Base-by-base conservation (phyloP, 2,113 vertebrate genomes). In the Pseudorectes ferrugineus region DNA sequence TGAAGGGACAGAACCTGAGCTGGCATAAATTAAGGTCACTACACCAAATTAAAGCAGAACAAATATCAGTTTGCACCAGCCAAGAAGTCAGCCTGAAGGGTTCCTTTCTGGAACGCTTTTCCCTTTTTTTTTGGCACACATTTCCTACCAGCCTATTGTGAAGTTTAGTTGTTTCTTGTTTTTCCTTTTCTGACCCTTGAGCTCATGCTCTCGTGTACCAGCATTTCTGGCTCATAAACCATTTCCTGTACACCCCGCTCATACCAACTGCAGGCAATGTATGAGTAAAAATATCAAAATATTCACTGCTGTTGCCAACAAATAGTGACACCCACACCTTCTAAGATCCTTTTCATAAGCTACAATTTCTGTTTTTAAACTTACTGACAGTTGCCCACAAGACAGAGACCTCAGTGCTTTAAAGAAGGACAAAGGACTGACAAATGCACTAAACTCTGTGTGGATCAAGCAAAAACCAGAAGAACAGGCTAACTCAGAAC, bases 271-370 rank as follows among this genome's bases (percentile, higher is more conserved):
- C 77, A 78, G 76, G 78, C 87, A 85, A 35, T 0, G 2, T 23
- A 95, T 36, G 84, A 94, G 62, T 79, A 87, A 95, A 96, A 91
- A 94, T 66, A 91, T 58, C 23, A 89, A 94, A 92, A 95, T 79
- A 95, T 68, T 91, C 70, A 79, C 3, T 40, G 35, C 31, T 83
- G 42, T 51, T 91, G 92, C 89, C 91, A 95, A 89, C 76, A 95
- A 76, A 57, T 0, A 85, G 81, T 38, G 35, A 67, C 74, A 89
- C 24, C 14, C 31, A 1, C 13, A 14, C 48, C 42, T 87, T 61
- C 23, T 29, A 85, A 80, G 35, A 83, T 63, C 17, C 48, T 92
- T 93, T 88, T 55, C 52, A 81, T 91, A 85, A 95, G 62, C 49
- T 87, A 61, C 33, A 78, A 49, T 82, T 91, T 88, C 77, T 94